Conservation (phyloP, 2,113 vertebrate genomes). For the Ariopsis seemanni region DNA sequence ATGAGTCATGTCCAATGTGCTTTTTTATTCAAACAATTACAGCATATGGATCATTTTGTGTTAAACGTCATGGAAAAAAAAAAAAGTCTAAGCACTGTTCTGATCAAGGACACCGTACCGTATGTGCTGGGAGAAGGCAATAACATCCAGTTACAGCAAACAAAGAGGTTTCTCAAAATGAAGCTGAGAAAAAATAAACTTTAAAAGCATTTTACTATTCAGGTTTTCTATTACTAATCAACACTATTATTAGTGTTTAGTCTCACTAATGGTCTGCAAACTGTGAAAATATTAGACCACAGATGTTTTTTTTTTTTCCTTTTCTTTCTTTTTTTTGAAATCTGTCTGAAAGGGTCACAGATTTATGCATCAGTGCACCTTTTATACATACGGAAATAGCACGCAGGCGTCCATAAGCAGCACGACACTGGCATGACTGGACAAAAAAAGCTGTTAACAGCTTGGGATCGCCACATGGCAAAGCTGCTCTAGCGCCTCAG, state of each 20-base stretch:
- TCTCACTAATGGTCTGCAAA: not conserved
- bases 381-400: constrained; percentile 19
- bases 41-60: not conserved
- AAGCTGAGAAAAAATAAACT: not conserved
- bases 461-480: constrained; percentile 50
- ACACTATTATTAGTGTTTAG: not conserved
- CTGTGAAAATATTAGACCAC: not conserved
- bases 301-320: too few species aligned
- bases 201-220: not conserved
- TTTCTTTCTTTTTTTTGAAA: not conserved
- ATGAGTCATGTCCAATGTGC: constrained; percentile 6
- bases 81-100: not conserved
- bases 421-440: constrained; percentile 38
- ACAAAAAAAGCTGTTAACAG: constrained; percentile 54
- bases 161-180: not conserved
- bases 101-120: not conserved
- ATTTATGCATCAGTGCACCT: not conserved
- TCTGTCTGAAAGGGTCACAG: not conserved
- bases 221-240: not conserved
- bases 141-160: constrained; percentile 1
- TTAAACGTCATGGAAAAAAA: constrained; percentile 12
- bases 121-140: not conserved
- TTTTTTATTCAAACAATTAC: constrained; percentile 1
- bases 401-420: constrained; percentile 15
- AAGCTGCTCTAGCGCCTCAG: constrained; percentile 17